phyloP scores from a whole-genome alignment of 1,140 invertebrate species.

The Maconellicoccus hirsutus region DNA sequence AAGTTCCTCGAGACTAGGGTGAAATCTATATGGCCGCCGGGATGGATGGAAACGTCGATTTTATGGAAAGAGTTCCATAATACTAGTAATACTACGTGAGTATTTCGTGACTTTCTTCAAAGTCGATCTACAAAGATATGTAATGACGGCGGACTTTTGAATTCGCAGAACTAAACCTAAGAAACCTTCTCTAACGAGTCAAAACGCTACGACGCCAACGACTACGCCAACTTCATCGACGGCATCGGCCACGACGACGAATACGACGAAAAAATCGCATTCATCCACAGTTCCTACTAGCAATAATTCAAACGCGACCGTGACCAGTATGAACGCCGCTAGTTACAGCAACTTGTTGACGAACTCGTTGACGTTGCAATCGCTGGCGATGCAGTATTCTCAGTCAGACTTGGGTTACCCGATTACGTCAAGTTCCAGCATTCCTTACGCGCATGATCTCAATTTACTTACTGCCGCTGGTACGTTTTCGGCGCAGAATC shows the following conservation, averaged over 20 bases:
- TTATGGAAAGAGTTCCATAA: slow-evolving; percentile 26
- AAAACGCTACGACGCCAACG: no score
- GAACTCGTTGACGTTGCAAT: not conserved
- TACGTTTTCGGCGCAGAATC: not conserved
- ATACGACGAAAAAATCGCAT: not conserved
- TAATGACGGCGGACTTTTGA: no score
- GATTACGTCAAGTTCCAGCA: not conserved
- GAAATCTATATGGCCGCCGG: slow-evolving; percentile 40
- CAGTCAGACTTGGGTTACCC: slow-evolving; percentile 6
- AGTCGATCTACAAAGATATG: no score
- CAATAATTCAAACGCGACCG: not conserved
- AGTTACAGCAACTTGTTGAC: not conserved
- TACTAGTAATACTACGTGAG: not conserved
- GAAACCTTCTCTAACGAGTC: not conserved
- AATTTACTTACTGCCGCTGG: not conserved
- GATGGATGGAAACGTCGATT: slow-evolving; percentile 39
- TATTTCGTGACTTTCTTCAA: not conserved
- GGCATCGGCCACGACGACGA: not conserved
- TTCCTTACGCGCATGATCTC: slow-evolving; percentile 2
- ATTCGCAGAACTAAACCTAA: not conserved
- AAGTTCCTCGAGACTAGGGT: slow-evolving; percentile 40
- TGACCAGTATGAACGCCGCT: not conserved
- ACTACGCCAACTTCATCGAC: no score
- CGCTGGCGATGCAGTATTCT: slow-evolving; percentile 6
- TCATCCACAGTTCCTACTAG: not conserved